Conservation (phyloP, 2,113 vertebrate species). For the Tragelaphus imberbis region DNA sequence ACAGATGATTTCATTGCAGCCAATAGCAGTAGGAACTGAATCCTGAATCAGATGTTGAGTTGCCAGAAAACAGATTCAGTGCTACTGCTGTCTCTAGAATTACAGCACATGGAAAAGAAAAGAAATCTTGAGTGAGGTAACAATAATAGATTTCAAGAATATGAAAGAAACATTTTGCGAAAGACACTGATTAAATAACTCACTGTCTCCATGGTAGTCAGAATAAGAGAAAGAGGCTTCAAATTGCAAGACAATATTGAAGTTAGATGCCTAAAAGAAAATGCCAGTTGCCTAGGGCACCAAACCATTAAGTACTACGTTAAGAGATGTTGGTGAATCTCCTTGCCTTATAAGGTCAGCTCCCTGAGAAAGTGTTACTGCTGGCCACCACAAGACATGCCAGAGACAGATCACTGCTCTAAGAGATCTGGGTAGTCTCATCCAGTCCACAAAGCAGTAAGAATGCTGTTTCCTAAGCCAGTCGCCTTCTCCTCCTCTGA, state of each 20-base stretch:
- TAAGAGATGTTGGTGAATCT: not conserved
- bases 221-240: not conserved
- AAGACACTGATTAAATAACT: not conserved
- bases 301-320: not conserved
- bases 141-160: not conserved
- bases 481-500: not conserved
- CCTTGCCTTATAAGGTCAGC: not conserved
- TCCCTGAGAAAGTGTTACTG: not conserved
- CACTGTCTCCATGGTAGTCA: not conserved
- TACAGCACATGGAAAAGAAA: not conserved
- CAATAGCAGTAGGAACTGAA: conserved; percentile 6
- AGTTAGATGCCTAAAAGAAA: not conserved
- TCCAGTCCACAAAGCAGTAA: not conserved
- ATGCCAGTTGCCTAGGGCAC: not conserved
- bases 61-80: not conserved
- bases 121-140: not conserved
- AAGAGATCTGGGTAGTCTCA: not conserved
- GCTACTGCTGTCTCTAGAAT: not conserved
- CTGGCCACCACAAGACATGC: not conserved
- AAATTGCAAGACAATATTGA: not conserved
- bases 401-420: not conserved
- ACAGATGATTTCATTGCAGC: not conserved
- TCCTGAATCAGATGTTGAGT: not conserved
- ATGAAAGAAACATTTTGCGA: conserved; percentile 6
- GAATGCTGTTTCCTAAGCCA: not conserved